Conservation (phyloP, 2,888 invertebrate genomes). For the Mythimna lalbum region DNA sequence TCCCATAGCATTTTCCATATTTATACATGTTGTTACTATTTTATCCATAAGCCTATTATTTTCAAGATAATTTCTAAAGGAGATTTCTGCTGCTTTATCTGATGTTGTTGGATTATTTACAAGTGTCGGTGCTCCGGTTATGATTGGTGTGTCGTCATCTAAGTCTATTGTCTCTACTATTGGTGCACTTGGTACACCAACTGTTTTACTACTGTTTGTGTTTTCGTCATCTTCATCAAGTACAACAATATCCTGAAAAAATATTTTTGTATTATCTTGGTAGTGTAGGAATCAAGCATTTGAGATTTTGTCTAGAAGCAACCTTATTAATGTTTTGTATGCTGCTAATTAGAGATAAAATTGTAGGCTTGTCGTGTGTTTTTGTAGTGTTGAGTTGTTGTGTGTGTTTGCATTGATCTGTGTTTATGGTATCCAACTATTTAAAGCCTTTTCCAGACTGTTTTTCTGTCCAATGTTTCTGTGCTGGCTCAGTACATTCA, state of each 20-base stretch:
- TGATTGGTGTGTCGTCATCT: constrained; percentile 43
- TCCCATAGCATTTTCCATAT: constrained; percentile 69
- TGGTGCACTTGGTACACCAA: background rate
- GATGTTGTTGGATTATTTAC: background rate
- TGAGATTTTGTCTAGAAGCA: too few species aligned
- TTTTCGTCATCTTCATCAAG: constrained; percentile 41
- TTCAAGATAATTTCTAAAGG: constrained; percentile 46
- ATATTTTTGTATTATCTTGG: background rate
- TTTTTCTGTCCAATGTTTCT: too few species aligned
- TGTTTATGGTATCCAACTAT: too few species aligned
- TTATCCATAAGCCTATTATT: constrained; percentile 70
- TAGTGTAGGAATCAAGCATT: background rate
- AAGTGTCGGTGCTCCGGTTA: background rate
- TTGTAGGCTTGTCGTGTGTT: too few species aligned
- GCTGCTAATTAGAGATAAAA: too few species aligned
- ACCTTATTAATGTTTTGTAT: too few species aligned
- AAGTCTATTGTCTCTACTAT: constrained; percentile 37
- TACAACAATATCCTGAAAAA: constrained; percentile 38
- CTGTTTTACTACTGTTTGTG: background rate
- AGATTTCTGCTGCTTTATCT: constrained; percentile 27
- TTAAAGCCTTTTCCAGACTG: too few species aligned
- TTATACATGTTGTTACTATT: constrained; percentile 72
- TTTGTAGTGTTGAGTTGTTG: too few species aligned
- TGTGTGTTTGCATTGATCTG: too few species aligned
- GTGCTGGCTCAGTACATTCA: too few species aligned